These are phyloP conservation scores for Megalops cyprinoides DNA, from an alignment of 2,797 vertebrate species.

Conservation along the genomic window DNA sequence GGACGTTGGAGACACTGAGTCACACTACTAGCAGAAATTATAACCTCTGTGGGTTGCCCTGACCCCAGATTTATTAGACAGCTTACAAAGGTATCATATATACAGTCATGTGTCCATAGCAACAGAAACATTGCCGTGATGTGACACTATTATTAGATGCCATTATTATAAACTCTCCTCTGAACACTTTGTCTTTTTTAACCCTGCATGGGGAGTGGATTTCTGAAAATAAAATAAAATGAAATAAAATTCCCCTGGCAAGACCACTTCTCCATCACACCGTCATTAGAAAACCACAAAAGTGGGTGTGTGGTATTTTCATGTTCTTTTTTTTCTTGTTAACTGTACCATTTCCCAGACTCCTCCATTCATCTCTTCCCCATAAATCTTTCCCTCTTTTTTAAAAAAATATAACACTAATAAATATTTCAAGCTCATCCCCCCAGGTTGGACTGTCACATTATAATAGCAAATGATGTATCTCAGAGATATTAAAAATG, in stretches of 20 bases:
- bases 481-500: conserved; percentile 23
- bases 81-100: not conserved
- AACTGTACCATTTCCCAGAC: not conserved
- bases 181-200: too few species aligned
- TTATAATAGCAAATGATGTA: conserved; percentile 38
- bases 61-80: not conserved
- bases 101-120: not conserved
- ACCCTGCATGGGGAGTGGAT: too few species aligned
- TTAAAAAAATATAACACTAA: conserved; percentile 26
- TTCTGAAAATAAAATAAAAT: too few species aligned
- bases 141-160: not conserved
- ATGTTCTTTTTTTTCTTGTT: not conserved
- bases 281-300: not conserved
- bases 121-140: not conserved
- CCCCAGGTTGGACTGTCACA: conserved; percentile 36
- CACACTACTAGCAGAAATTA: conserved; percentile 13
- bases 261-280: not conserved
- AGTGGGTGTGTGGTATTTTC: not conserved
- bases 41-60: conserved; percentile 22
- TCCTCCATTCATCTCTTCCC: not conserved
- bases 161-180: too few species aligned
- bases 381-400: not conserved
- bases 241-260: too few species aligned
- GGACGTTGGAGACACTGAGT: conserved; percentile 43
- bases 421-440: conserved; percentile 36